phyloP scores from a whole-genome alignment of 1,140 invertebrate genomes.

The Ephestia elutella region DNA sequence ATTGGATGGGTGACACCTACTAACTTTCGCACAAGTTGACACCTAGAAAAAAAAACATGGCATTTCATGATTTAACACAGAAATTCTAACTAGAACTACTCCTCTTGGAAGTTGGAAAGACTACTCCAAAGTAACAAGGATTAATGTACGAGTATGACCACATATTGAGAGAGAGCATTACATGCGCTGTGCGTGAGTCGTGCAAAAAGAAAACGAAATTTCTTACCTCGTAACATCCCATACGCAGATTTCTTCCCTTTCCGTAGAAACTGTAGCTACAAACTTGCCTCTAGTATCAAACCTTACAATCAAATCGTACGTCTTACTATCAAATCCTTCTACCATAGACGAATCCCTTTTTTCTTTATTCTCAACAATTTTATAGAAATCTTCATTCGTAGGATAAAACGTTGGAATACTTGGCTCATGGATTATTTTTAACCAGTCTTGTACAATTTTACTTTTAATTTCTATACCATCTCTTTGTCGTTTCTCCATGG shows the following conservation, averaged over 20 bases:
- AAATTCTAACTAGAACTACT: no score
- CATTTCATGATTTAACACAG: no score
- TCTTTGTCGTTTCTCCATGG: slow-evolving; percentile 67
- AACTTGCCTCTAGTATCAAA: slow-evolving; percentile 77
- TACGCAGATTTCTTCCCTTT: slow-evolving; percentile 84
- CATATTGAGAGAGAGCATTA: no score
- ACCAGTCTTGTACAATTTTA: slow-evolving; percentile 62
- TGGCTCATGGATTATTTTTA: slow-evolving; percentile 61
- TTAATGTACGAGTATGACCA: no score
- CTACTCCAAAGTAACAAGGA: no score
- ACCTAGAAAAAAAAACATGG: slow-evolving; percentile 63
- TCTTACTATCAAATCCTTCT: slow-evolving; percentile 63
- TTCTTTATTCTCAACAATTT: slow-evolving; percentile 43
- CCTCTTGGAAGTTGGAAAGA: no score
- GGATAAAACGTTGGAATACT: slow-evolving; percentile 75
- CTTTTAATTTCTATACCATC: slow-evolving; percentile 46
- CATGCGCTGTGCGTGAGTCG: no score
- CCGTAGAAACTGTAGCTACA: slow-evolving; percentile 82
- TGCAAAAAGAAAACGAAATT: no score
- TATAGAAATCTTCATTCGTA: slow-evolving; percentile 59
- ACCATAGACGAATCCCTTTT: slow-evolving; percentile 50
- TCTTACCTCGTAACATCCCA: slow-evolving; percentile 82
- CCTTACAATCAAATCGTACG: slow-evolving; percentile 75
- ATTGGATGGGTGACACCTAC: slow-evolving; percentile 81
- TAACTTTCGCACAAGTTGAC: slow-evolving; percentile 78